A percentile compares a stretch with the other conserved stretches of the same genome.
Conservation (phyloP, 2,888 invertebrate species). For the Patella caerulea region DNA sequence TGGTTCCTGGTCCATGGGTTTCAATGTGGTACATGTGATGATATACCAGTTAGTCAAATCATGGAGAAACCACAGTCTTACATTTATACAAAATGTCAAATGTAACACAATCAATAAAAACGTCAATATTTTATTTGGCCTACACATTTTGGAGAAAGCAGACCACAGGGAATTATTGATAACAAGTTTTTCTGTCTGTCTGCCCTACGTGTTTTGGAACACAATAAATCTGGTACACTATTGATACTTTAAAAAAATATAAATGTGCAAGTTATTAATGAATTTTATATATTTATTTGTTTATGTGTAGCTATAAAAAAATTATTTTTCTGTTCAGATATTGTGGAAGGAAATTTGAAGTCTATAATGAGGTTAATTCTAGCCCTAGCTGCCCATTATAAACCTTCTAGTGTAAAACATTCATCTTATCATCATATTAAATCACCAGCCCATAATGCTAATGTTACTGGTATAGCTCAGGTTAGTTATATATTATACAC, state of each 20-base stretch:
- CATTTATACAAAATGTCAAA: no score
- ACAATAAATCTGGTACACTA: background rate
- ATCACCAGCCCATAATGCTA: conserved; percentile 29
- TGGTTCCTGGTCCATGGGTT: no score
- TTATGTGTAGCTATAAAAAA: background rate
- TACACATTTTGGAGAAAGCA: no score
- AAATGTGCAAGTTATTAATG: no score
- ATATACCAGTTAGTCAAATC: no score
- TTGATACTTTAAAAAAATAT: background rate
- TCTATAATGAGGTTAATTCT: conserved; percentile 73
- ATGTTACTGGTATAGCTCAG: conserved; percentile 63
- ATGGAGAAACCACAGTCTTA: no score
- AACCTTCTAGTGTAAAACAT: conserved; percentile 69
- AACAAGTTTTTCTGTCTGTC: background rate
- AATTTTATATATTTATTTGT: background rate
- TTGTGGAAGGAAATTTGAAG: conserved; percentile 72
- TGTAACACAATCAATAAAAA: no score
- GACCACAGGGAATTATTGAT: no score
- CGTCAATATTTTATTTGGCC: no score
- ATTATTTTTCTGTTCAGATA: conserved; percentile 61
- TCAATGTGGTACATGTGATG: no score
- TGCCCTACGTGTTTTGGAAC: no score
- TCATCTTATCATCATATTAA: conserved; percentile 39
- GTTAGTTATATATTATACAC: conserved; percentile 34
- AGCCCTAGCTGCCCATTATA: conserved; percentile 73